Evolutionary conservation across 2,113 vertebrate species (phyloP), one percentile per base, ranked within the genome.

Genomic region (Lagenorhynchus albirostris): DNA sequence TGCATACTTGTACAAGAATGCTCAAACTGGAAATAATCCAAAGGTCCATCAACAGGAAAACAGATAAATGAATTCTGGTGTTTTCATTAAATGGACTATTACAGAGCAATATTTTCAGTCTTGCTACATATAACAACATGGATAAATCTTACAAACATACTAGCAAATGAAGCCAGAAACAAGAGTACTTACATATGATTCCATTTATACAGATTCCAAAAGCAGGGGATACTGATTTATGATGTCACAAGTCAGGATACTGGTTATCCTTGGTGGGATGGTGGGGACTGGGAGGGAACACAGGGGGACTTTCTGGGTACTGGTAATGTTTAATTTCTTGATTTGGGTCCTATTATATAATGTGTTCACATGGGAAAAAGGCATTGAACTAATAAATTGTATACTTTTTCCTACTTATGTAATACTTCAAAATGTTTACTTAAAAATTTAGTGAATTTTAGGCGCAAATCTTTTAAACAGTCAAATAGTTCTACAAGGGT

Each of bases 371-470:
- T 84, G 60, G 70, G 33, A 77, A 81, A 93, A 36, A 63, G 62
- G 26, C 33, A 67, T 21, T 82, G 44, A 50, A 41, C 8, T 85
- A 85, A 89, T 18, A 31, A 76, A 87, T 79, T 87, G 53, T 70
- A 50, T 84, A 58, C 17, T 85, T 89, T 58, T n/a, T 83, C 26
- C 6, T 70, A 11, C 2, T 76, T 79, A 71, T 0, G 0, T 67
- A 71, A 26, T 50, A 63, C 8, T 62, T 80, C 63, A 53, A 88
- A 50, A 82, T 79, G 12, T 80, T 95, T 68, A 74, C 25, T 87
- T 92, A 67, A 94, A 50, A 91, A 73, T 21, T 15, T 82, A n/a
- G 55, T 33, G 38, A 79, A 88, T 85, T 96, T 97, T 76, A 89
- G n/a, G 58, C 31, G 1, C 7, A 84, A 5, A n/a, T 74, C 20